phyloP scores from a whole-genome alignment of 1,140 invertebrate species.

The Belonocnema kinseyi region DNA sequence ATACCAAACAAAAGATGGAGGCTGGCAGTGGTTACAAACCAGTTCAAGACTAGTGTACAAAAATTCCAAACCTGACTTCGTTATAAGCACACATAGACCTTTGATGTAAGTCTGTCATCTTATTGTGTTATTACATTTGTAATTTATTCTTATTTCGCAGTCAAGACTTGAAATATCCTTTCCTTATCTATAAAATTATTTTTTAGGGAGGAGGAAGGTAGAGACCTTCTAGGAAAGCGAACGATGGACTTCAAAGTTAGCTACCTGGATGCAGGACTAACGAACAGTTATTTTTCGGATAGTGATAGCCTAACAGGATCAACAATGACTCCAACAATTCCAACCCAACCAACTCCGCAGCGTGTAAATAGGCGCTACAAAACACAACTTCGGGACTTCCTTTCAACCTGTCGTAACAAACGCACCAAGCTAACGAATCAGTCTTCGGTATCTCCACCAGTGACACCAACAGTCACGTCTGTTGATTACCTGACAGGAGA shows the following conservation, averaged over 20 bases:
- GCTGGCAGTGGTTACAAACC: conserved; percentile 99
- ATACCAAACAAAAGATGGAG: conserved; percentile 93
- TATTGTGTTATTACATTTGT: not conserved
- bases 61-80: conserved; percentile 99
- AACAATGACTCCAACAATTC: conserved; percentile 75
- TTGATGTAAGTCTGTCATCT: conserved; percentile 88
- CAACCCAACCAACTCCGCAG: conserved; percentile 79
- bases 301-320: conserved; percentile 85
- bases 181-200: not conserved
- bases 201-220: conserved; percentile 96
- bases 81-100: conserved; percentile 97
- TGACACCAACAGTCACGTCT: conserved; percentile 74
- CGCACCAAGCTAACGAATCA: conserved; percentile 82
- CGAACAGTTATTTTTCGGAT: conserved; percentile 92
- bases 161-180: too few species aligned
- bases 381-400: conserved; percentile 92
- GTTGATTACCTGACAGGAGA: conserved; percentile 82
- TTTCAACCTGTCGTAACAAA: conserved; percentile 93
- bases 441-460: conserved; percentile 65
- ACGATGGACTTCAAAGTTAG: conserved; percentile 99
- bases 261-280: conserved; percentile 94
- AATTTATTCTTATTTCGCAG: not conserved
- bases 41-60: conserved; percentile 98
- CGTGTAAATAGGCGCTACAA: conserved; percentile 92
- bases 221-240: conserved; percentile 95